Percentiles rank a stretch among this genome's conserved stretches.
These are phyloP conservation scores for Pseudococcus viburni DNA, from an alignment of 2,888 invertebrate species.

Conservation along the genomic window DNA sequence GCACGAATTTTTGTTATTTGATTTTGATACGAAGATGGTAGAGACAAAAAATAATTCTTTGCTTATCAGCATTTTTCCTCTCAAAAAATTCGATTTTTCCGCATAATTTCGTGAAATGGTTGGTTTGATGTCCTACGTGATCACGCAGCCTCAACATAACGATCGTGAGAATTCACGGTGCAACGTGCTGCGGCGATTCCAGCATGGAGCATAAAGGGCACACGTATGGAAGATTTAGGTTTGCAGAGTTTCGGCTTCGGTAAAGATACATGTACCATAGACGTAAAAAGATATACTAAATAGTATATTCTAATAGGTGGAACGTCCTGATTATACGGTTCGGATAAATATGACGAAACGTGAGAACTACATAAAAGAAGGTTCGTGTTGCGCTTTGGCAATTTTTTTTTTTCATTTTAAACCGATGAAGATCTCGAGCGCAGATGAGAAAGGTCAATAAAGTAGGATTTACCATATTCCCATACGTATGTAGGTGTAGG, in stretches of 20 bases:
- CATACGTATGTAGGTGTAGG: too few species aligned
- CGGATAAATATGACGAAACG: neutral
- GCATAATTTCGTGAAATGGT: neutral
- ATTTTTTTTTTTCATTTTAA: too few species aligned
- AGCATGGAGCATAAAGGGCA: neutral
- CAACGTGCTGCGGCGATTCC: neutral
- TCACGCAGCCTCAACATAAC: constrained; percentile 12
- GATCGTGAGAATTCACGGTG: constrained; percentile 20
- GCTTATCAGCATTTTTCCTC: too few species aligned
- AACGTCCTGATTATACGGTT: constrained; percentile 6
- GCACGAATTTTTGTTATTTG: too few species aligned
- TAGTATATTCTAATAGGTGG: neutral
- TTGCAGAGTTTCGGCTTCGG: constrained; percentile 7
- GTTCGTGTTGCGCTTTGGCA: neutral
- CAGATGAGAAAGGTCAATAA: constrained; percentile 20
- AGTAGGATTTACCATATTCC: neutral
- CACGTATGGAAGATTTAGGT: neutral
- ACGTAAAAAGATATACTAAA: too few species aligned
- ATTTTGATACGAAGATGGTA: too few species aligned
- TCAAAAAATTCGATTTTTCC: neutral
- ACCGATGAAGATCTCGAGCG: neutral
- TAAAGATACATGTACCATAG: neutral
- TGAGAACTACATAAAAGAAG: neutral
- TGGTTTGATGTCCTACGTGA: neutral
- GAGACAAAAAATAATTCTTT: too few species aligned